These are phyloP conservation scores for Eucera pruinosa DNA, from an alignment of 2,888 invertebrate genomes.

Conservation along the genomic window DNA sequence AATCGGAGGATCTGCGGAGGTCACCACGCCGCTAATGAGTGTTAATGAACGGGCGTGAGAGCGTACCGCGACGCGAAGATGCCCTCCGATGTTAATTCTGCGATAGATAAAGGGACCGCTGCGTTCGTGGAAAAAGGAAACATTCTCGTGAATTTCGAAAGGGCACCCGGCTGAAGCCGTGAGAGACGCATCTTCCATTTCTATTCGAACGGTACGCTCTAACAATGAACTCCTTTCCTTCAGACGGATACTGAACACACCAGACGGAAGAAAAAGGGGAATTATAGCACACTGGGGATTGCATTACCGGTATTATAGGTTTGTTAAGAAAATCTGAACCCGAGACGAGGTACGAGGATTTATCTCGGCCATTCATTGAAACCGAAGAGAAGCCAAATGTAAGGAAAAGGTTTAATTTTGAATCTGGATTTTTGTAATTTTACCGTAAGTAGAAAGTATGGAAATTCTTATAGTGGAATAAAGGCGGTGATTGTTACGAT, in stretches of 20 bases:
- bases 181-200: constrained; percentile 22
- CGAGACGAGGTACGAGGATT: no score
- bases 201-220: background rate
- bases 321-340: no score
- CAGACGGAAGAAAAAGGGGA: background rate
- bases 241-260: background rate
- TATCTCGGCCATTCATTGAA: no score
- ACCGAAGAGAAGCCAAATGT: no score
- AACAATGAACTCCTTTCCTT: background rate
- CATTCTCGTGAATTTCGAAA: constrained; percentile 34
- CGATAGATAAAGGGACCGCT: constrained; percentile 39
- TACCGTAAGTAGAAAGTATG: no score
- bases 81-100: constrained; percentile 54
- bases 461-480: no score
- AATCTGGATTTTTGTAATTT: no score
- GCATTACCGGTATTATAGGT: no score
- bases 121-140: constrained; percentile 32
- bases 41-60: constrained; percentile 70
- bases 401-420: no score
- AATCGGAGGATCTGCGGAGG: constrained; percentile 59
- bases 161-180: background rate
- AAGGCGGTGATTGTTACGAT: no score
- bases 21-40: constrained; percentile 64
- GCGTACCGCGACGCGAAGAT: constrained; percentile 38
- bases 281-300: no score